These are phyloP conservation scores for Odontomyia ornata DNA, from an alignment of 2,888 invertebrate species.

Conservation along the genomic window DNA sequence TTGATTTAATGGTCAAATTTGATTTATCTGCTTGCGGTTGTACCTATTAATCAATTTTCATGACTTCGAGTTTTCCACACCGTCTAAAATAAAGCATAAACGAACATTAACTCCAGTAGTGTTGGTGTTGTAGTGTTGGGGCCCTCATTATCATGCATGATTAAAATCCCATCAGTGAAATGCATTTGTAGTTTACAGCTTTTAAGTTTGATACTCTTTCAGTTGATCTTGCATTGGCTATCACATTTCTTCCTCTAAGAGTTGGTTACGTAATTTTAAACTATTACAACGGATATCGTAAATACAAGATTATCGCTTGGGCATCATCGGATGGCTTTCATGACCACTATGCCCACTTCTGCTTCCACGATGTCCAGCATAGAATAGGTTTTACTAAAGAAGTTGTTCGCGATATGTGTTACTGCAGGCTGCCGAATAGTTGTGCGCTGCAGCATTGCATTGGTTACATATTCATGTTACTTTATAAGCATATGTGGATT, in stretches of 20 bases:
- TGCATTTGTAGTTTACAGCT: conserved; percentile 1
- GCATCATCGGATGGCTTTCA: background rate
- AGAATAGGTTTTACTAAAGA: background rate
- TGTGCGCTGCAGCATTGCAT: background rate
- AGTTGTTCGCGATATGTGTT: background rate
- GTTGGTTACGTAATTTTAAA: background rate
- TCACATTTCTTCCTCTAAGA: background rate
- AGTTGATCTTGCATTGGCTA: background rate
- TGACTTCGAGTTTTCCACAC: background rate
- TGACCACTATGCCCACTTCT: background rate
- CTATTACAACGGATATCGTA: background rate
- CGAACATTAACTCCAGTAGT: too few species aligned
- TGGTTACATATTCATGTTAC: conserved; percentile 15
- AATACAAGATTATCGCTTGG: background rate
- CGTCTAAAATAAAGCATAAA: too few species aligned
- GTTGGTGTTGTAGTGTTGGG: too few species aligned
- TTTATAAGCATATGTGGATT: conserved; percentile 14
- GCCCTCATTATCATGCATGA: background rate
- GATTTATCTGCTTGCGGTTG: background rate
- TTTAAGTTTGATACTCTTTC: background rate
- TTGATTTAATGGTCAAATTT: too few species aligned
- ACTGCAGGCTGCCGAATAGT: background rate
- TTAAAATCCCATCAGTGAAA: background rate
- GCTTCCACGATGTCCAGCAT: background rate
- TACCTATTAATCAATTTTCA: background rate